A percentile compares a stretch with the other conserved stretches of the same genome.
Conservation (phyloP, 2,888 invertebrate genomes). For the Dolichomitus sp. region DNA sequence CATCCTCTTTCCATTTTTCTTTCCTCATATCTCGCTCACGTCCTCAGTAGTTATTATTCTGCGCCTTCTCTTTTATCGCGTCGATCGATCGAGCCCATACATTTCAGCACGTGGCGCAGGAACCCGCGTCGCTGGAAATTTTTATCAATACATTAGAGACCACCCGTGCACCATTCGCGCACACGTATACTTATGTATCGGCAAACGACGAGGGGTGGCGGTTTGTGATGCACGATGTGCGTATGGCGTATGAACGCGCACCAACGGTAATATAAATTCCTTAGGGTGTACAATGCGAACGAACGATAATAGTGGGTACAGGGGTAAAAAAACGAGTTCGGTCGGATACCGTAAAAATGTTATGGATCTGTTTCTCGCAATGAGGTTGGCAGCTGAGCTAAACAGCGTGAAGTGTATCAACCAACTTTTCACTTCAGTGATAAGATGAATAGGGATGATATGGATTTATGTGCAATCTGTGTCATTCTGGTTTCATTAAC, state of each 20-base stretch:
- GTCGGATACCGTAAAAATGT: slow-evolving; percentile 8
- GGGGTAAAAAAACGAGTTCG: background rate
- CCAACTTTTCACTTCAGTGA: background rate
- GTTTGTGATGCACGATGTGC: slow-evolving; percentile 10
- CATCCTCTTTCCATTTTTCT: slow-evolving; percentile 9
- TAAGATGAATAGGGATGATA: background rate
- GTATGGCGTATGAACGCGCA: slow-evolving; percentile 19
- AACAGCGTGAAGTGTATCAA: background rate
- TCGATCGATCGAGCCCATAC: slow-evolving; percentile 42
- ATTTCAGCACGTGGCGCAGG: slow-evolving; percentile 4
- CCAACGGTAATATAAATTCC: slow-evolving; percentile 23
- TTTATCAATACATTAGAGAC: slow-evolving; percentile 41
- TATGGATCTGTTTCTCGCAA: background rate
- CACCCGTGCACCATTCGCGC: background rate
- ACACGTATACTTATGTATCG: slow-evolving; percentile 9
- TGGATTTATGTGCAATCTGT: background rate
- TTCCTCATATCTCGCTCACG: slow-evolving; percentile 8
- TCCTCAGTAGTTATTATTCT: slow-evolving; percentile 31
- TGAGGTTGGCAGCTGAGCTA: slow-evolving; percentile 4
- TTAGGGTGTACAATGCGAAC: background rate
- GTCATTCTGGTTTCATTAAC: background rate
- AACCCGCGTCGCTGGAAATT: slow-evolving; percentile 26
- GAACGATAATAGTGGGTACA: slow-evolving; percentile 9
- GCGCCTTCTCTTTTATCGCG: slow-evolving; percentile 24
- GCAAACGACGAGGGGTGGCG: background rate